Evolutionary conservation across 1,140 invertebrate genomes (phyloP).

Genomic region (Intoshia linei): DNA sequence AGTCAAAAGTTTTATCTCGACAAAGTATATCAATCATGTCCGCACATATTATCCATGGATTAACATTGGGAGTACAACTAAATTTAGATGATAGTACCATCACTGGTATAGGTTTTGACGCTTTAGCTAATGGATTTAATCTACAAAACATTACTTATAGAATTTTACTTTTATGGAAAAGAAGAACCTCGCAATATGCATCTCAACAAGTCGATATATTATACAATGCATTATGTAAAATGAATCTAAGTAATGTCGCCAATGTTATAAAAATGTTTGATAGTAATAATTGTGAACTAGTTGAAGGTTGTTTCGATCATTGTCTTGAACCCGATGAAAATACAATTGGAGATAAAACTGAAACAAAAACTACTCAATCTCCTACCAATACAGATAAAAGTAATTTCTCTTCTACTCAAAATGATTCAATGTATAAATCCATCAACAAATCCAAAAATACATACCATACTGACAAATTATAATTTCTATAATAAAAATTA

Average conservation of each 20-base stretch:
- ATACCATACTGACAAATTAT: too few relatives aligned
- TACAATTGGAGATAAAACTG: too few relatives aligned
- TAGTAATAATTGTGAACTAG: too few relatives aligned
- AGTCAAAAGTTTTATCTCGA: constrained; percentile 14
- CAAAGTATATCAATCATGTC: constrained; percentile 15
- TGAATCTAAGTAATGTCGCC: constrained; percentile 13
- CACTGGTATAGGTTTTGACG: constrained; percentile 20
- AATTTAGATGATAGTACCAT: constrained; percentile 18
- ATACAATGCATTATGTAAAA: constrained; percentile 10
- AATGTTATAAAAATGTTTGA: too few relatives aligned
- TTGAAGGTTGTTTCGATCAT: too few relatives aligned
- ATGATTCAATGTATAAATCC: too few relatives aligned
- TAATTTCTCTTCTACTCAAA: too few relatives aligned
- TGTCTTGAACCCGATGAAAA: too few relatives aligned
- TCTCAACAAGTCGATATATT: constrained; percentile 11
- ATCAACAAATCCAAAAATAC: too few relatives aligned
- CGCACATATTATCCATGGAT: constrained; percentile 12
- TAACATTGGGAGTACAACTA: constrained; percentile 18
- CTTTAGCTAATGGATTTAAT: constrained; percentile 14
- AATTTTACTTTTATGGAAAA: constrained; percentile 19
- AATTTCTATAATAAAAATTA: too few relatives aligned
- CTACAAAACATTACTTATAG: constrained; percentile 17
- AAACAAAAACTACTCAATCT: too few relatives aligned
- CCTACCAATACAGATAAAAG: too few relatives aligned
- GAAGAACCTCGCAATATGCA: constrained; percentile 9